A percentile compares a stretch with the other conserved stretches of the same genome.
Evolutionary conservation across 2,888 invertebrate genomes (phyloP).

Genomic region (Galerucella nymphaeae): DNA sequence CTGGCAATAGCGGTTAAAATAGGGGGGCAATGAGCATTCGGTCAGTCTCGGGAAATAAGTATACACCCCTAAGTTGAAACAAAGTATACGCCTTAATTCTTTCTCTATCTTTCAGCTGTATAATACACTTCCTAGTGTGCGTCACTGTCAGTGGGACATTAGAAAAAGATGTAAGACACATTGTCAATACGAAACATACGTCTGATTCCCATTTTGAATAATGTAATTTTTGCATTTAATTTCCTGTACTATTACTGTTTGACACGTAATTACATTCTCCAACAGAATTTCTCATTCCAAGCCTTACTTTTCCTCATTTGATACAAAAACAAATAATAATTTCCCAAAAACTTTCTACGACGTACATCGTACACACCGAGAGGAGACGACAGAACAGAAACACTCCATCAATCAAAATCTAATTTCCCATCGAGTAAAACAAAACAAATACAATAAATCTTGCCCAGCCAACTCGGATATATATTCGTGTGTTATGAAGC

Average conservation of each 20-base stretch:
- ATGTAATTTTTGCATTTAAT: too few species aligned
- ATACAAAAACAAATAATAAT: constrained; percentile 4
- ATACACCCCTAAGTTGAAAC: too few species aligned
- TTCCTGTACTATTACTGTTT: not conserved
- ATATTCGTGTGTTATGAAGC: constrained; percentile 29
- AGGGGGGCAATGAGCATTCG: too few species aligned
- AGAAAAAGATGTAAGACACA: too few species aligned
- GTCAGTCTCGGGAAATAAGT: too few species aligned
- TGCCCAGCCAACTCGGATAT: constrained; percentile 14
- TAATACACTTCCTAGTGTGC: too few species aligned
- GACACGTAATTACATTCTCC: not conserved
- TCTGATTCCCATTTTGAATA: too few species aligned
- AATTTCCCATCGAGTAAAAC: constrained; percentile 29
- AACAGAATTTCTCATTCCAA: not conserved
- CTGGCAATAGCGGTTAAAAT: too few species aligned
- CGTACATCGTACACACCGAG: not conserved
- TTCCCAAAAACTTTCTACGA: not conserved
- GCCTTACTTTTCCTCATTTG: not conserved
- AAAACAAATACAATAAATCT: constrained; percentile 32
- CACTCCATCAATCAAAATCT: constrained; percentile 31
- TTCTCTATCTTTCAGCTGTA: too few species aligned
- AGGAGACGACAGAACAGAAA: not conserved
- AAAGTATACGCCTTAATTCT: too few species aligned
- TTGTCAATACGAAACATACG: too few species aligned
- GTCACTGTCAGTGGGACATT: too few species aligned